A percentile compares a stretch with the other conserved stretches of the same genome.
Evolutionary conservation across 2,888 invertebrate genomes (phyloP).

Genomic region (Philereme vetulata): DNA sequence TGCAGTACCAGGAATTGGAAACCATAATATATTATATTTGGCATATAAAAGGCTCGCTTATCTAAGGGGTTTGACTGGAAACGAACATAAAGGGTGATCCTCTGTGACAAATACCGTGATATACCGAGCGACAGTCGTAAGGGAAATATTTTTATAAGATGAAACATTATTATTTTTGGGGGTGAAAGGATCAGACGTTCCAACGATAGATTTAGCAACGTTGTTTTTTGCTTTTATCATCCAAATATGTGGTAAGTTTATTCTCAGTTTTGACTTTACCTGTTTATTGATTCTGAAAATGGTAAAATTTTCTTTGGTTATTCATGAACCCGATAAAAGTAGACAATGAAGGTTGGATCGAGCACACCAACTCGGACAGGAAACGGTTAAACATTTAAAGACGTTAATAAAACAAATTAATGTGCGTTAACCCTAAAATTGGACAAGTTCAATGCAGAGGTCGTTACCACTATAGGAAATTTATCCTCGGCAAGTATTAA

Average conservation of each 20-base stretch:
- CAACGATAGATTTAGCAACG: conserved; percentile 73
- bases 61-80: conserved; percentile 84
- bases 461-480: conserved; percentile 82
- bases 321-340: conserved; percentile 30
- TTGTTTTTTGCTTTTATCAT: conserved; percentile 34
- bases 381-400: conserved; percentile 77
- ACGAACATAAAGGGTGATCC: conserved; percentile 84
- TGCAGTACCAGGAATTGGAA: conserved; percentile 70
- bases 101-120: conserved; percentile 84
- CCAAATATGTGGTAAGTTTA: conserved; percentile 39
- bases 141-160: conserved; percentile 84
- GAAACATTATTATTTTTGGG: conserved; percentile 84
- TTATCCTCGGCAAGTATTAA: conserved; percentile 80
- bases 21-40: conserved; percentile 84
- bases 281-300: conserved; percentile 14
- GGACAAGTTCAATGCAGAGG: conserved; percentile 83
- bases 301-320: conserved; percentile 20
- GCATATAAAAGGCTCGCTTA: conserved; percentile 84
- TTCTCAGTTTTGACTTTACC: conserved; percentile 19
- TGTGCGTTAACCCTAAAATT: conserved; percentile 81
- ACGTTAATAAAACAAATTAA: conserved; percentile 82
- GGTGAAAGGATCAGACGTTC: conserved; percentile 76
- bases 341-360: conserved; percentile 60
- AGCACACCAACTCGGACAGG: conserved; percentile 67
- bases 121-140: conserved; percentile 82